phyloP scores from a whole-genome alignment of 2,888 invertebrate genomes.

The Eupithecia subumbrata region DNA sequence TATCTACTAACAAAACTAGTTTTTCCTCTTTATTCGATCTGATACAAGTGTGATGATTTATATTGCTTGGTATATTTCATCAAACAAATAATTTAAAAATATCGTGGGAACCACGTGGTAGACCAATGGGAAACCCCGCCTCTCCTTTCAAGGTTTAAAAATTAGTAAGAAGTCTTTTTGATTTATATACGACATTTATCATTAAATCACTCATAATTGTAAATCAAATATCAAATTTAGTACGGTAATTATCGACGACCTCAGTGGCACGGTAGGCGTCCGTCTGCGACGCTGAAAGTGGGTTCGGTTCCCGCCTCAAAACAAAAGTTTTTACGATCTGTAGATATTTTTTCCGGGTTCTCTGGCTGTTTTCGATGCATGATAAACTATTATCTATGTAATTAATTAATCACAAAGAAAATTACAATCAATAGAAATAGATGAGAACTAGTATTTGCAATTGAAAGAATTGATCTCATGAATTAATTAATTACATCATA shows the following conservation, averaged over 20 bases:
- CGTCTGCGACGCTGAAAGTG: neutral
- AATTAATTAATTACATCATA: too few relatives aligned
- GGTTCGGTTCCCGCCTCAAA: neutral
- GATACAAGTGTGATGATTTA: constrained; percentile 1
- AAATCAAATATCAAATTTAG: neutral
- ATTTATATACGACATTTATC: neutral
- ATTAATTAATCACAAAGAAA: too few relatives aligned
- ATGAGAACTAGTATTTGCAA: too few relatives aligned
- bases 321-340: neutral
- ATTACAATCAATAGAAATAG: too few relatives aligned
- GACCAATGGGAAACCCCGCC: neutral
- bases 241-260: neutral
- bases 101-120: constrained; percentile 8
- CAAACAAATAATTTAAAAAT: neutral
- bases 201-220: neutral
- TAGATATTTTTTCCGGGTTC: neutral
- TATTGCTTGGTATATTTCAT: neutral
- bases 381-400: too few relatives aligned
- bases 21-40: neutral
- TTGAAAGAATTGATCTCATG: too few relatives aligned
- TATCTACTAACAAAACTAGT: neutral
- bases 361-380: too few relatives aligned
- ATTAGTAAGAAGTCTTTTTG: neutral
- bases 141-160: constrained; percentile 5
- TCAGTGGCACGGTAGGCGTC: neutral